These are phyloP conservation scores for Coilia nasus DNA, from an alignment of 2,797 vertebrate genomes.

Conservation along the genomic window DNA sequence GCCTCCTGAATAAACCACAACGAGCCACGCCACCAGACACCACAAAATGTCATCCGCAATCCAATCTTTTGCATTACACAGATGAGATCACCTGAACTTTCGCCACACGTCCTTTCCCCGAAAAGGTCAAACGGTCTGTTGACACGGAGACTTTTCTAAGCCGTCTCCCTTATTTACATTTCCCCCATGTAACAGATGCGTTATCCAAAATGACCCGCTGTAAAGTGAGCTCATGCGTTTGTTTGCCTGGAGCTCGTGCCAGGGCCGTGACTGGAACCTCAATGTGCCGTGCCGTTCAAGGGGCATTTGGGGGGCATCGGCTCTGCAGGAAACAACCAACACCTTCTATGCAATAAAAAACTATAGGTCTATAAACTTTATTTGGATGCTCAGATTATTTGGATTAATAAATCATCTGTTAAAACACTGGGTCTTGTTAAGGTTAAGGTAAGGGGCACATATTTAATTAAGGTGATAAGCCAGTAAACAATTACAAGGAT, in stretches of 20 bases:
- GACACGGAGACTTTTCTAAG: background rate
- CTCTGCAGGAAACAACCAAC: background rate
- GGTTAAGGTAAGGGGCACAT: too few relatives aligned
- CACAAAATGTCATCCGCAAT: background rate
- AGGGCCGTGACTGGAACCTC: background rate
- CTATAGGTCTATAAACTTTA: too few relatives aligned
- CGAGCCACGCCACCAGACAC: background rate
- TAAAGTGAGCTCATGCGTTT: background rate
- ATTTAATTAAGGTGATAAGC: too few relatives aligned
- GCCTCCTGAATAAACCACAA: background rate
- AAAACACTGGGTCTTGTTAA: too few relatives aligned
- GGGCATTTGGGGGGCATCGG: background rate
- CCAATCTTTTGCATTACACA: background rate
- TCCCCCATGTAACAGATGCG: background rate
- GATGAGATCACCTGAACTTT: slow-evolving; percentile 18
- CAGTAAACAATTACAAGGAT: too few relatives aligned
- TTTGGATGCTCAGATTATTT: too few relatives aligned
- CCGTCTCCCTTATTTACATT: background rate
- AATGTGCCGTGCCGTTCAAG: background rate
- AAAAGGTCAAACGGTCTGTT: slow-evolving; percentile 13
- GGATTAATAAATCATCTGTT: too few relatives aligned
- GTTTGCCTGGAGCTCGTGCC: background rate
- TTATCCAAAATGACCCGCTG: background rate
- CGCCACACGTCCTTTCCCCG: background rate
- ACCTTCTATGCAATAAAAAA: background rate